Evolutionary conservation across 2,797 vertebrate species (phyloP).

Genomic region (Liparis tanakae): DNA sequence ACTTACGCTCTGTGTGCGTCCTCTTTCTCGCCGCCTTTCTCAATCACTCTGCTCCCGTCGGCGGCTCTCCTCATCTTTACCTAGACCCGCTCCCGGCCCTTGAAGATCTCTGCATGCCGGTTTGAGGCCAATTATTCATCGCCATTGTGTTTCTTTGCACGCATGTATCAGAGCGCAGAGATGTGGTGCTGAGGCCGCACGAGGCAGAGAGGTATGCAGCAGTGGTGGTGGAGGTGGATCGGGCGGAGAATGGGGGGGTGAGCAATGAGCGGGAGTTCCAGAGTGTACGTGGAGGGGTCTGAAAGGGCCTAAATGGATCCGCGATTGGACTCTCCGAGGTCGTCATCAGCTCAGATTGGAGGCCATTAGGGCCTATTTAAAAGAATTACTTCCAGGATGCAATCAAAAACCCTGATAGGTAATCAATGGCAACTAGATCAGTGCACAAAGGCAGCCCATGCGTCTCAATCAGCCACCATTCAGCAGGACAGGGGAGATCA

Average conservation of each 20-base stretch:
- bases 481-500: conserved; percentile 76
- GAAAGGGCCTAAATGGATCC: conserved; percentile 83
- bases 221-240: conserved; percentile 21
- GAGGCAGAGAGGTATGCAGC: conserved; percentile 42
- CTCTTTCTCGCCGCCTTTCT: conserved; percentile 28
- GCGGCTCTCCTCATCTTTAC: conserved; percentile 28
- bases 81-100: neutral
- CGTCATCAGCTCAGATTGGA: conserved; percentile 82
- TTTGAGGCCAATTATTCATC: conserved; percentile 39
- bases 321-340: conserved; percentile 80
- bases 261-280: conserved; percentile 64
- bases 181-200: conserved; percentile 50
- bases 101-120: conserved; percentile 4
- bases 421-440: conserved; percentile 86
- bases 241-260: conserved; percentile 30
- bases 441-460: conserved; percentile 81
- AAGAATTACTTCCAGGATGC: conserved; percentile 86
- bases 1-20: conserved; percentile 47
- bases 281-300: conserved; percentile 75
- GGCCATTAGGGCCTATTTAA: conserved; percentile 86
- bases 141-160: conserved; percentile 21
- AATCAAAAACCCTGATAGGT: conserved; percentile 86
- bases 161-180: conserved; percentile 3
- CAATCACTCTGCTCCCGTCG: conserved; percentile 38
- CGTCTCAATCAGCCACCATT: conserved; percentile 84